Percentiles rank a stretch among this genome's conserved stretches.
These are phyloP conservation scores for Eubucco bourcierii DNA, from an alignment of 2,113 vertebrate species.

Conservation along the genomic window DNA sequence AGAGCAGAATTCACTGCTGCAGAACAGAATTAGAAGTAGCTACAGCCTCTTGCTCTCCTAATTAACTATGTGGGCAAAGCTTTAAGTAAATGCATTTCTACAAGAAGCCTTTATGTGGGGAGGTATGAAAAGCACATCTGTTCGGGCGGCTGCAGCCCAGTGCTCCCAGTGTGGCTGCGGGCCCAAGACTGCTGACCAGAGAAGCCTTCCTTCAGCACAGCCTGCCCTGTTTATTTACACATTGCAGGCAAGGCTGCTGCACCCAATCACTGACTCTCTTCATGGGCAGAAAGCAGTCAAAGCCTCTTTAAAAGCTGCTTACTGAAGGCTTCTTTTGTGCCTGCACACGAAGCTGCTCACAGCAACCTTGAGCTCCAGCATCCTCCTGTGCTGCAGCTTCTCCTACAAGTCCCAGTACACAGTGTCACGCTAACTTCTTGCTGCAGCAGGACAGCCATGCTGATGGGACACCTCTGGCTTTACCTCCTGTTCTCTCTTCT, in stretches of 20 bases:
- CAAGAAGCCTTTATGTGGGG: constrained; percentile 45
- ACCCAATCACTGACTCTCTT: constrained; percentile 1
- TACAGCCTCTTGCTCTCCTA: constrained; percentile 19
- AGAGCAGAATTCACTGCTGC: neutral
- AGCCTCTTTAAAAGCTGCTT: neutral
- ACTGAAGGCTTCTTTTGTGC: constrained; percentile 2
- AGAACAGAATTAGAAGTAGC: constrained; percentile 27
- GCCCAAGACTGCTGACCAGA: neutral
- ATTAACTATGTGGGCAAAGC: constrained; percentile 35
- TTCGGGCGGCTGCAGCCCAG: neutral
- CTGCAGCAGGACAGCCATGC: neutral
- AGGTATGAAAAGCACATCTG: constrained; percentile 53
- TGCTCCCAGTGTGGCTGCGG: neutral
- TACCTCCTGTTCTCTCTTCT: neutral
- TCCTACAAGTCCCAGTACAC: rapidly evolving
- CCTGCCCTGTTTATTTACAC: constrained; percentile 52
- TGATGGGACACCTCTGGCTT: neutral
- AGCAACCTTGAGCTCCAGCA: neutral
- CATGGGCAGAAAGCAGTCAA: neutral
- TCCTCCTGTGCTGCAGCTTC: neutral
- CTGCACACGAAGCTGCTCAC: neutral
- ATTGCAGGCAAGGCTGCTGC: neutral
- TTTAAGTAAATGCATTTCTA: neutral
- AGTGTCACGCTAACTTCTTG: neutral
- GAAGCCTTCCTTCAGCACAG: neutral